phyloP scores from a whole-genome alignment of 2,113 vertebrate genomes.

The Cryptoleucopteryx plumbea region DNA sequence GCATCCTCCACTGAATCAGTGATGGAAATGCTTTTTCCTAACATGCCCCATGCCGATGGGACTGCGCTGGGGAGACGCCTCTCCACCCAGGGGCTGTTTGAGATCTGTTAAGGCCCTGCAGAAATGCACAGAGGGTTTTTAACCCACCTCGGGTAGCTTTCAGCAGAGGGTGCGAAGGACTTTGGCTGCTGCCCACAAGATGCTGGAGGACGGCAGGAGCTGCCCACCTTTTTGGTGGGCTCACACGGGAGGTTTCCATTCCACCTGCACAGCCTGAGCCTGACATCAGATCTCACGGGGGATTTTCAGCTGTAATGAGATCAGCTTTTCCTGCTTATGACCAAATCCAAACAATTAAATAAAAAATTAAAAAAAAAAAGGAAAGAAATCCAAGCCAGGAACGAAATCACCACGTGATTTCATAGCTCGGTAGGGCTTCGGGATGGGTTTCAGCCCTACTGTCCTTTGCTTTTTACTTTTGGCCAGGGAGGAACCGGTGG shows the following conservation, averaged over 20 bases:
- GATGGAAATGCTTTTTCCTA: not conserved
- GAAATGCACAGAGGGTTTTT: not conserved
- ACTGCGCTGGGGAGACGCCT: not conserved
- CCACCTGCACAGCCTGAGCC: not conserved
- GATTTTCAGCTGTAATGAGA: not conserved
- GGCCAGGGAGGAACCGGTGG: not conserved
- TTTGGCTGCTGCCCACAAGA: not conserved
- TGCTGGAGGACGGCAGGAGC: not conserved
- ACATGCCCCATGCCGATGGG: fast-evolving
- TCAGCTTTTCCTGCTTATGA: not conserved
- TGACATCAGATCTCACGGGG: not conserved
- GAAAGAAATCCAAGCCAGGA: not conserved
- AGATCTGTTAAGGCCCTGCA: not conserved
- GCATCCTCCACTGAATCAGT: not conserved
- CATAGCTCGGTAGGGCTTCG: not conserved
- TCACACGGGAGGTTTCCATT: not conserved
- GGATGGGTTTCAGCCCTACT: not conserved
- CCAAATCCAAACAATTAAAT: not conserved
- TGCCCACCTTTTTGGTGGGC: not conserved
- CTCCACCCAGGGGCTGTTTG: not conserved
- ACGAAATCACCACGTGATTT: not conserved
- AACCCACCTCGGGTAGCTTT: not conserved
- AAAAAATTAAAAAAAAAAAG: not conserved
- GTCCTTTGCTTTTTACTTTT: not conserved
- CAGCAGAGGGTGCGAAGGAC: not conserved